Percentiles rank a stretch among this genome's conserved stretches.
Evolutionary conservation across 2,113 vertebrate genomes (phyloP).

Genomic region (Chionomys nivalis): DNA sequence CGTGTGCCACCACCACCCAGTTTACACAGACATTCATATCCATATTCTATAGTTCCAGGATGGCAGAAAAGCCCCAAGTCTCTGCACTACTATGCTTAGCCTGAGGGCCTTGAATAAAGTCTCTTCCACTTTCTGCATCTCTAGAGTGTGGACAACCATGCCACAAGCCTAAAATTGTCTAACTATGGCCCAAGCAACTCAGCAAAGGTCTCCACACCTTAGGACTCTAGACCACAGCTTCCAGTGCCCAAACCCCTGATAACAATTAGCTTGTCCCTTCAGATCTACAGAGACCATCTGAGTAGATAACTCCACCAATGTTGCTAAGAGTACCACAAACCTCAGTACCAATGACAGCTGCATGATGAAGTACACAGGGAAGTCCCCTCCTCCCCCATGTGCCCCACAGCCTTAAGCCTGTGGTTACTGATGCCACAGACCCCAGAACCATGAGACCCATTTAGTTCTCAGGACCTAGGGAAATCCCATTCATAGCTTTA

Average conservation of each 20-base stretch:
- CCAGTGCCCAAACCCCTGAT: not conserved
- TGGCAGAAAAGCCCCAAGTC: not conserved
- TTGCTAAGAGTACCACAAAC: not conserved
- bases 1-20: too few species aligned
- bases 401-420: not conserved
- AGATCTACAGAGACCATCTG: not conserved
- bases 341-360: not conserved
- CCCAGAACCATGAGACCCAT: not conserved
- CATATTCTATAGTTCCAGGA: not conserved
- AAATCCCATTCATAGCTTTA: not conserved
- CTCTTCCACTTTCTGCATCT: not conserved
- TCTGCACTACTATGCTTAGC: not conserved
- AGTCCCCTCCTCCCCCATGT: not conserved
- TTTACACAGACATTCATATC: not conserved
- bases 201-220: not conserved
- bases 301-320: not conserved
- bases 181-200: not conserved
- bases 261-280: not conserved
- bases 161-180: not conserved
- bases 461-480: not conserved
- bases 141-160: not conserved
- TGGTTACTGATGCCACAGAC: not conserved
- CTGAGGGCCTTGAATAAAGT: too few species aligned
- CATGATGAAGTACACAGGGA: not conserved
- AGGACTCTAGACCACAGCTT: not conserved